Evolutionary conservation across 2,888 invertebrate genomes (phyloP).

Genomic region (Penaeus monodon): DNA sequence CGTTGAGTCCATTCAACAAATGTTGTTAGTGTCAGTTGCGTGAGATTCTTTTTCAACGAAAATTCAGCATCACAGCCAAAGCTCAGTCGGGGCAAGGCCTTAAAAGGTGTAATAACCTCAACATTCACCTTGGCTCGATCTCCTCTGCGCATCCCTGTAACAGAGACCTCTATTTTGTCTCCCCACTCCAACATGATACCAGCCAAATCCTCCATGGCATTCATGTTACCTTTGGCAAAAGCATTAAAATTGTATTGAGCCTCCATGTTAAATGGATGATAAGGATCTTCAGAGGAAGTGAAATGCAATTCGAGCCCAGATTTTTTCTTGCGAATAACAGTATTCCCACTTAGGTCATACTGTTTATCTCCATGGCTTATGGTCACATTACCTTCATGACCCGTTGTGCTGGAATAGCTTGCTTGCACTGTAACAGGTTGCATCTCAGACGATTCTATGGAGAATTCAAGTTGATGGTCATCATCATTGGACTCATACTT

Average conservation of each 20-base stretch:
- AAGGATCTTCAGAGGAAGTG: slow-evolving; percentile 34
- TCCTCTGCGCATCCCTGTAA: slow-evolving; percentile 28
- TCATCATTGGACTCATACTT: not conserved
- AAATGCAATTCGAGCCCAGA: slow-evolving; percentile 26
- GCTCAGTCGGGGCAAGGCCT: slow-evolving; percentile 30
- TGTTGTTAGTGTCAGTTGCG: slow-evolving; percentile 23
- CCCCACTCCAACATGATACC: slow-evolving; percentile 37
- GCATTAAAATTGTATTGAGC: slow-evolving; percentile 34
- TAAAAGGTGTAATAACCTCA: slow-evolving; percentile 43
- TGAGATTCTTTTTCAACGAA: not conserved
- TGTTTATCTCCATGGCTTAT: slow-evolving; percentile 21
- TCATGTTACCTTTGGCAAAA: slow-evolving; percentile 38
- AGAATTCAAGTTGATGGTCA: slow-evolving; percentile 9
- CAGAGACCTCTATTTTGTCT: slow-evolving; percentile 18
- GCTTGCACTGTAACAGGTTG: not conserved
- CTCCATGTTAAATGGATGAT: slow-evolving; percentile 30
- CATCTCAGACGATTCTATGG: slow-evolving; percentile 24
- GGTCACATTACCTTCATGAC: slow-evolving; percentile 12
- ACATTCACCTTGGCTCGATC: slow-evolving; percentile 24
- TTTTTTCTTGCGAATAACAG: not conserved
- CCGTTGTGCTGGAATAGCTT: not conserved
- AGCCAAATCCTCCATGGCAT: slow-evolving; percentile 14
- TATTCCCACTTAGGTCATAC: slow-evolving; percentile 26
- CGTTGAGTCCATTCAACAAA: slow-evolving; percentile 45
- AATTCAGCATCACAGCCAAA: slow-evolving; percentile 35